Conservation (phyloP, 2,113 vertebrate species). For the Podarcis muralis region DNA sequence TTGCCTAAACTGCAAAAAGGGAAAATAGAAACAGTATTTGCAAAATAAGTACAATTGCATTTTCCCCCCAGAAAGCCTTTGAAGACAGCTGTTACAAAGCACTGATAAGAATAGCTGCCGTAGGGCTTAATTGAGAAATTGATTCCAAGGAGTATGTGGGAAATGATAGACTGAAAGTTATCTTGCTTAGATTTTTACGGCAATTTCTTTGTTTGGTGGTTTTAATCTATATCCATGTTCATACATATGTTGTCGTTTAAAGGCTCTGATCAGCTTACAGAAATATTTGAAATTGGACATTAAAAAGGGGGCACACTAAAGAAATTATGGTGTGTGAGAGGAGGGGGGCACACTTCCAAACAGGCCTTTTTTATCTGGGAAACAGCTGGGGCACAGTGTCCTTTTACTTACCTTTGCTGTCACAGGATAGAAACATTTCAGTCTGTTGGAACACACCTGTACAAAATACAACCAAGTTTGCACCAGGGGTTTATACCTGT, state of each 20-base stretch:
- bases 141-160: neutral
- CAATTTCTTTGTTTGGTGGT: neutral
- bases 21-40: neutral
- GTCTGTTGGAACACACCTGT: too few species aligned
- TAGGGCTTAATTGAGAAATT: neutral
- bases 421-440: too few species aligned
- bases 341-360: neutral
- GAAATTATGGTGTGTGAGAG: neutral
- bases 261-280: neutral
- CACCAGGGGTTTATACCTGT: too few species aligned
- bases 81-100: slow-evolving; percentile 12
- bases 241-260: neutral
- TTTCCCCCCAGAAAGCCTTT: neutral
- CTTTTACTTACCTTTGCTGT: too few species aligned
- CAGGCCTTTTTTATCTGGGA: neutral
- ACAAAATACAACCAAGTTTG: too few species aligned
- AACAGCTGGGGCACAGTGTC: neutral
- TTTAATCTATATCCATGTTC: neutral
- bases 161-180: neutral
- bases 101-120: neutral
- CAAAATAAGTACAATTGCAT: neutral
- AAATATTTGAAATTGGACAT: neutral
- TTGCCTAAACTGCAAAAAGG: slow-evolving; percentile 23
- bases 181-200: neutral
- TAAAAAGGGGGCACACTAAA: neutral